These are phyloP conservation scores for Bufo bufo DNA, from an alignment of 2,113 vertebrate species.

Conservation along the genomic window DNA sequence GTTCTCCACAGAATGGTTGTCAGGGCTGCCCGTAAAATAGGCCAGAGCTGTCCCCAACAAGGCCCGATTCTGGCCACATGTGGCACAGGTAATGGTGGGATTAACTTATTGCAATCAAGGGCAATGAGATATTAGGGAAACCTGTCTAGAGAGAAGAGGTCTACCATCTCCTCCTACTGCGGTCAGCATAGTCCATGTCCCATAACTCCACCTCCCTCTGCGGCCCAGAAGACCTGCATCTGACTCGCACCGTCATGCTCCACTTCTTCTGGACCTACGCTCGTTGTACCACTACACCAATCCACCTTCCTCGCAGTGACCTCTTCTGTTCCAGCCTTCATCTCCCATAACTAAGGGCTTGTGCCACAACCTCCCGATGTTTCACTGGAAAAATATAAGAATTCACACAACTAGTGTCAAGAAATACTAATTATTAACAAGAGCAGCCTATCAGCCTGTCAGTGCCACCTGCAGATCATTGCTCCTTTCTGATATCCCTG, in stretches of 20 bases:
- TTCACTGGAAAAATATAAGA: background rate
- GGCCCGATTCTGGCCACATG: background rate
- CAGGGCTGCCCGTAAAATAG: background rate
- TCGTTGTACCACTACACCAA: background rate
- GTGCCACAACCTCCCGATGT: background rate
- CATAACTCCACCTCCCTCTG: background rate
- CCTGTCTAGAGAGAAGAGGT: background rate
- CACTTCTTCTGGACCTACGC: background rate
- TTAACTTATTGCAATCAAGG: background rate
- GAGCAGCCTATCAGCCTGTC: background rate
- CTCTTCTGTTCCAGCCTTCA: background rate
- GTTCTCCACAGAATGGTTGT: background rate
- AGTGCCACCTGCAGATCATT: background rate
- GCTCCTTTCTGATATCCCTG: background rate
- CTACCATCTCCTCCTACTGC: background rate
- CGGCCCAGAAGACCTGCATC: background rate
- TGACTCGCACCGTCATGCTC: background rate
- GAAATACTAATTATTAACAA: background rate
- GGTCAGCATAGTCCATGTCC: background rate
- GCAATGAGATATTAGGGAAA: no score
- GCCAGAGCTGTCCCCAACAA: background rate
- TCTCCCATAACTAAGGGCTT: background rate
- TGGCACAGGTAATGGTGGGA: background rate
- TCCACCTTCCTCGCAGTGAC: background rate
- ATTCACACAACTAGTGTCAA: constrained; percentile 14